Base-by-base conservation (phyloP, 2,888 invertebrate species). In the Busseola fusca region DNA sequence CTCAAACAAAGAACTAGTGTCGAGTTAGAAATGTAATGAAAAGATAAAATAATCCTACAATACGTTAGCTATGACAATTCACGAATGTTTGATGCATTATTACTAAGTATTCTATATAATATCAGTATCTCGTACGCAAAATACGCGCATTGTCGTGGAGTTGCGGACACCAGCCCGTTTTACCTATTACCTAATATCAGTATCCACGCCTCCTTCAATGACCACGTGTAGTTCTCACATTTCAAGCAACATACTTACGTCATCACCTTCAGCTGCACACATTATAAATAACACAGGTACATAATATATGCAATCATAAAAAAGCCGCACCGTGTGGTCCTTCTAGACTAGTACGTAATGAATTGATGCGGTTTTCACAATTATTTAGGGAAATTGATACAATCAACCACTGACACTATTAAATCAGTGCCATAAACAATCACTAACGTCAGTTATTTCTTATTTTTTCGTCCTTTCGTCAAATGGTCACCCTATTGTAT, bases 151-250 rank as follows among this genome's bases (percentile, higher is more conserved):
- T n/a, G n/a, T n/a, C n/a, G n/a, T n/a, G n/a, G n/a, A n/a, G n/a
- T n/a, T n/a, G n/a, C n/a, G n/a, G n/a, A n/a, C n/a, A n/a, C n/a
- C n/a, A n/a, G n/a, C n/a, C n/a, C n/a, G n/a, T n/a, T n/a, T n/a
- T n/a, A n/a, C n/a, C n/a, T n/a, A n/a, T n/a, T n/a, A n/a, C n/a
- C n/a, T 45, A 21, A n/a, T 48, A 62, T 21, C 9, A 62, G 3
- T 21, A 30, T 62, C n/a, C 18, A 21, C 42, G 21, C 34, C n/a
- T n/a, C 14, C 10, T 58, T 2, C n/a, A n/a, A 50, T 58, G 25
- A 42, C 48, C 40, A 69, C 50, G 1, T 77, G 37, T 30, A 42
- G 45, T 45, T 70, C 58, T 37, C 70, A 69, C 42, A 48, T 42
- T 27, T 21, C 21, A 34, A 65, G 21, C 34, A 69, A 54, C 54